phyloP scores from a whole-genome alignment of 1,140 invertebrate genomes.

The Ceratina japonica region DNA sequence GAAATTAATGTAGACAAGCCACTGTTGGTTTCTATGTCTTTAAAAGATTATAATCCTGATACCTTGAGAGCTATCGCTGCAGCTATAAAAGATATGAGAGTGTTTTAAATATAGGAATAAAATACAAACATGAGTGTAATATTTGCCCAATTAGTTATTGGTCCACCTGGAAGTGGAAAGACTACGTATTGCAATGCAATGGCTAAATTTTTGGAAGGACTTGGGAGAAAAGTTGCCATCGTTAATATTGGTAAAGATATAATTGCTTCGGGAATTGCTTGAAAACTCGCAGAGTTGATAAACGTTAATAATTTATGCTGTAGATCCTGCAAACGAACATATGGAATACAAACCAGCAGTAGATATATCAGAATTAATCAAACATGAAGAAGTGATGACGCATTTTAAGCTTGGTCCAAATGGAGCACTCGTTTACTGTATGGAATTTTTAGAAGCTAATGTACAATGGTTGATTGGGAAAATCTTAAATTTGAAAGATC shows the following conservation, averaged over 20 bases:
- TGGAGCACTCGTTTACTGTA: slow-evolving; percentile 96
- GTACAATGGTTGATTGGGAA: slow-evolving; percentile 92
- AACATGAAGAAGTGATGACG: slow-evolving; percentile 95
- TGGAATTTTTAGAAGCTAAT: slow-evolving; percentile 96
- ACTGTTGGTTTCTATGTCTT: slow-evolving; percentile 82
- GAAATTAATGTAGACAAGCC: slow-evolving; percentile 83
- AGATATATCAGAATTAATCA: slow-evolving; percentile 93
- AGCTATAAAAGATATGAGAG: slow-evolving; percentile 77
- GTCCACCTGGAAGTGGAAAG: slow-evolving; percentile 98
- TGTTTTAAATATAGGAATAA: slow-evolving; percentile 73
- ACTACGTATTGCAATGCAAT: slow-evolving; percentile 97
- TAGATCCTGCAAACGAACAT: slow-evolving; percentile 97
- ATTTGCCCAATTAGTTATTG: slow-evolving; percentile 96
- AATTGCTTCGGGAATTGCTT: neutral
- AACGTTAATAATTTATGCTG: slow-evolving; percentile 25
- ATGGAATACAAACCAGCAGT: slow-evolving; percentile 89
- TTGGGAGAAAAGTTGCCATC: slow-evolving; percentile 91
- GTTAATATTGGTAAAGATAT: slow-evolving; percentile 87
- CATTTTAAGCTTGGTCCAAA: slow-evolving; percentile 94
- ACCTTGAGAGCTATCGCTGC: slow-evolving; percentile 81
- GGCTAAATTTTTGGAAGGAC: slow-evolving; percentile 84
- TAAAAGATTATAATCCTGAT: slow-evolving; percentile 82
- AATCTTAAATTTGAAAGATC: slow-evolving; percentile 83
- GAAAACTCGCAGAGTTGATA: neutral
- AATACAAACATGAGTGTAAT: slow-evolving; percentile 80